Conservation (phyloP, 2,888 invertebrate genomes). For the Ariolimax columbianus region DNA sequence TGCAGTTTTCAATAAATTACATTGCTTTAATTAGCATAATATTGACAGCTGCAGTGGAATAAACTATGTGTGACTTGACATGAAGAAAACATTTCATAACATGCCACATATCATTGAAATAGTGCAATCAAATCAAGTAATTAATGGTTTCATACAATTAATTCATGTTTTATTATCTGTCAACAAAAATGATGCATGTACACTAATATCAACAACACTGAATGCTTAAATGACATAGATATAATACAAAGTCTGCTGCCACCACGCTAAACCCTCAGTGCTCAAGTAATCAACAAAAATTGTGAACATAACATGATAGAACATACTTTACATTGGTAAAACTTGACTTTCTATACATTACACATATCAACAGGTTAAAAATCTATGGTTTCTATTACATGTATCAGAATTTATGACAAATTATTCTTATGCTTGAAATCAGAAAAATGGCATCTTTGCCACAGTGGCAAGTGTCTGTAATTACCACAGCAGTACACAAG, state of each 20-base stretch:
- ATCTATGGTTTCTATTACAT: neutral
- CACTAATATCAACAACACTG: slow-evolving; percentile 24
- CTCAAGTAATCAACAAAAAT: neutral
- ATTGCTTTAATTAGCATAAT: neutral
- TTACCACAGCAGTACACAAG: no score
- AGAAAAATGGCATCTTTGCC: neutral
- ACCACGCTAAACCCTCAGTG: neutral
- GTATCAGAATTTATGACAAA: neutral
- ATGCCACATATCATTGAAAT: neutral
- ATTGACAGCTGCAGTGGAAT: neutral
- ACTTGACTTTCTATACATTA: neutral
- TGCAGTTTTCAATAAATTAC: neutral
- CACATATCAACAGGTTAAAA: neutral
- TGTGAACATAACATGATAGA: neutral
- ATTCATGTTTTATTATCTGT: neutral
- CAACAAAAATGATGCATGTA: neutral
- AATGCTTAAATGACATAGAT: slow-evolving; percentile 26
- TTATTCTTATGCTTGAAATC: neutral
- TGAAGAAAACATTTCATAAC: neutral
- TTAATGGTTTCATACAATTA: neutral
- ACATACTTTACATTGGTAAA: neutral
- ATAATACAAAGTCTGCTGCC: slow-evolving; percentile 29
- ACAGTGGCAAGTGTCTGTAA: no score
- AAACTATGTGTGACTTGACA: neutral
- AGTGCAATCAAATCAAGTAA: neutral